Evolutionary conservation across 2,888 invertebrate genomes (phyloP).

Genomic region (Rhopalosiphum nymphaeae): DNA sequence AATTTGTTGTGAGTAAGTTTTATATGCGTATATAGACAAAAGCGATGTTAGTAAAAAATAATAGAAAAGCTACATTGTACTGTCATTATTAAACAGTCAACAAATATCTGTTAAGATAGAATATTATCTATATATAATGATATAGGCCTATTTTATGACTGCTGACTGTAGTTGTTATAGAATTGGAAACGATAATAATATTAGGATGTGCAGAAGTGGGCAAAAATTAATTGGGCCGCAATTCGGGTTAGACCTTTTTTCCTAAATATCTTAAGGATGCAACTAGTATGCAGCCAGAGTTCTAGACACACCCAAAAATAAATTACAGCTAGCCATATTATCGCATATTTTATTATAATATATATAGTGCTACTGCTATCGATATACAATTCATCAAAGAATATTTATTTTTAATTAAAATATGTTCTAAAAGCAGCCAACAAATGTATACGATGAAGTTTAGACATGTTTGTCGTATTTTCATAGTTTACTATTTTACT

Average conservation of each 20-base stretch:
- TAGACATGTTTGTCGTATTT: background rate
- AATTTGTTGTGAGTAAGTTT: background rate
- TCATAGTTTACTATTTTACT: no score
- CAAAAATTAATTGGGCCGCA: no score
- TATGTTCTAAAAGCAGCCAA: background rate
- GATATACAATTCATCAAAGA: background rate
- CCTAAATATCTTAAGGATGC: no score
- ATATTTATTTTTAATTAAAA: background rate
- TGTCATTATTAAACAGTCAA: no score
- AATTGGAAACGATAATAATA: no score
- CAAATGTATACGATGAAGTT: background rate
- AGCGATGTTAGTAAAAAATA: background rate
- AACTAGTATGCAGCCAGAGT: background rate
- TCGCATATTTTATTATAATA: background rate
- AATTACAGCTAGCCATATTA: background rate
- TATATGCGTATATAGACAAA: background rate
- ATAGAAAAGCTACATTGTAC: background rate
- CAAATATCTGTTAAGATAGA: no score
- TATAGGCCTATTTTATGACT: no score
- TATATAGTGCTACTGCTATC: background rate
- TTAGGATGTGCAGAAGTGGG: no score
- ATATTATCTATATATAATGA: no score
- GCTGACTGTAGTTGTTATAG: no score
- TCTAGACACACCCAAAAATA: background rate
- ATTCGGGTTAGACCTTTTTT: no score